Evolutionary conservation across 2,888 invertebrate species (phyloP), one percentile per base, ranked within the genome.

Genomic region (Cephalotes varians): DNA sequence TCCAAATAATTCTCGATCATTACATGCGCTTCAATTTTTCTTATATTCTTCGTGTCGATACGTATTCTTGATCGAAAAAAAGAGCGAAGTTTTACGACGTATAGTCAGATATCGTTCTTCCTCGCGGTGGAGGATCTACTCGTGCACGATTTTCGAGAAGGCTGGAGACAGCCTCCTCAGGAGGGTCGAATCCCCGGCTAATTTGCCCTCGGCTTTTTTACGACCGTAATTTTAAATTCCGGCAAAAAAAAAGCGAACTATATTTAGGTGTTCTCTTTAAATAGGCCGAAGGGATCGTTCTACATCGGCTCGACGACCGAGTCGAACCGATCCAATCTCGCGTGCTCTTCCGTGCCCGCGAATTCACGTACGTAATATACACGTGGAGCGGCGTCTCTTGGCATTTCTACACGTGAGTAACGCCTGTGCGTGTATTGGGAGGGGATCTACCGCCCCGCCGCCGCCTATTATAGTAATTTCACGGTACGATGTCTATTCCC

Each of bases 391-490:
- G 21, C 58, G 40, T 74, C 47, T 81, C 47, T 72, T 54, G 25
- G 12, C 37, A 25, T 81, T 15, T 82, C 49, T 85, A 81, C 77
- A 76, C 74, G 74, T 25, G 77, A 77, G 54, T 77, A 40, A 77
- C 77, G 67, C 5, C 44, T 67, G 56, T 77, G 69, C 69, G 69
- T 79, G 84, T 76, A 44, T 71, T 47, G 54, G 81, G 73, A 34
- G 60, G 81, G 65, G 83, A 90, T 88, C 86, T 88, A 86, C 86
- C 81, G 86, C 86, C 87, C 88, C 86, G 85, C 90, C 86, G 85
- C 90, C 88, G 89, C 91, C 93, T 91, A 94, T 94, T 94, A 94
- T 93, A 92, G 94, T 94, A 94, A 94, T 94, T 94, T 94, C 90
- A 93, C 91, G 93, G 93, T 93, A 92, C 92, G 91, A 90, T 88